Evolutionary conservation across 1,140 invertebrate genomes (phyloP).

Genomic region (Papilio xuthus): DNA sequence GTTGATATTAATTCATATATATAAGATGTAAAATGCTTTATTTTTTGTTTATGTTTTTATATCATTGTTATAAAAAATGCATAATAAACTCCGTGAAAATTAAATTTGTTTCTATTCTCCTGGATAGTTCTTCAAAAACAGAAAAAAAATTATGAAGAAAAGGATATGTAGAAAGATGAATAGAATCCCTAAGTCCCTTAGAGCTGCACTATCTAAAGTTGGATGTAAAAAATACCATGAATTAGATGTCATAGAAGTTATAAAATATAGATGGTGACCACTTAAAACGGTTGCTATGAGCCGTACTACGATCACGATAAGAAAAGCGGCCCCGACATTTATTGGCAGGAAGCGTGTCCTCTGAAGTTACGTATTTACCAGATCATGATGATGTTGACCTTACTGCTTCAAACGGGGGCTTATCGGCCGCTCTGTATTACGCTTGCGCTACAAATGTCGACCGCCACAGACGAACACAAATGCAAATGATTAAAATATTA

Average conservation of each 20-base stretch:
- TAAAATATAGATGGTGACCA: neutral
- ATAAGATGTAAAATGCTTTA: conserved; percentile 13
- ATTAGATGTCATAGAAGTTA: too few species aligned
- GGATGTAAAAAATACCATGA: too few species aligned
- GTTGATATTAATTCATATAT: neutral
- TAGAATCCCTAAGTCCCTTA: neutral
- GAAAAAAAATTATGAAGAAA: too few species aligned
- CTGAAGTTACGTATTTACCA: conserved; percentile 39
- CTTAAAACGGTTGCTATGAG: neutral
- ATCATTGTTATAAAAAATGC: conserved; percentile 8
- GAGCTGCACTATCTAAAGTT: too few species aligned
- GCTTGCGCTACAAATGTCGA: neutral
- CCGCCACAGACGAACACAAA: conserved; percentile 5
- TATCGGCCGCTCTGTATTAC: conserved; percentile 20
- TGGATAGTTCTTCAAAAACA: too few species aligned
- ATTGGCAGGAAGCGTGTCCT: conserved; percentile 28
- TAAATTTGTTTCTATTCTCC: neutral
- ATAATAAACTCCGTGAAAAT: neutral
- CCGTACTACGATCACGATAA: conserved; percentile 18
- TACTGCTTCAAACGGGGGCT: conserved; percentile 30
- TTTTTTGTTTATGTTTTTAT: conserved; percentile 21
- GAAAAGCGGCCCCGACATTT: conserved; percentile 51
- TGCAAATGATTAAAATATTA: neutral
- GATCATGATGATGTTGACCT: conserved; percentile 49
- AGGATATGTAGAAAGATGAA: neutral